A percentile compares a stretch with the other conserved stretches of the same genome.
phyloP scores from a whole-genome alignment of 2,888 invertebrate genomes.

The Rotaria socialis region DNA sequence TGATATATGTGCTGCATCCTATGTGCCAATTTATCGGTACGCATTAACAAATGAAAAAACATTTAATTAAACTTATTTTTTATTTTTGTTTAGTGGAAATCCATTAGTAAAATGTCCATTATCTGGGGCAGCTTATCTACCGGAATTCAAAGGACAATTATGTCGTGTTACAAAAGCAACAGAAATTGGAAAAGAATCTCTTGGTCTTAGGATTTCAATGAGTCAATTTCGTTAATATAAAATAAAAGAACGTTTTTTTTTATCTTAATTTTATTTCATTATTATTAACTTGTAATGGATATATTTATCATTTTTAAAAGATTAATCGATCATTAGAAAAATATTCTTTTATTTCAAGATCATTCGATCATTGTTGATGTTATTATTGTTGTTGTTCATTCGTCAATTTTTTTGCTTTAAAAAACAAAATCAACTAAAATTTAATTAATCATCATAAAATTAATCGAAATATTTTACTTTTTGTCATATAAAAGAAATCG shows the following conservation, averaged over 20 bases:
- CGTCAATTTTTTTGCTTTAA: not conserved
- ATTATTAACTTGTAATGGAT: constrained; percentile 18
- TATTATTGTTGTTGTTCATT: constrained; percentile 4
- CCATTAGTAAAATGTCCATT: constrained; percentile 86
- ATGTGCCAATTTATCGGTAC: constrained; percentile 79
- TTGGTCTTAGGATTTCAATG: constrained; percentile 44
- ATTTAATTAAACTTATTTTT: constrained; percentile 14
- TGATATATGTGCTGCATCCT: constrained; percentile 81
- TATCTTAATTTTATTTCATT: not conserved
- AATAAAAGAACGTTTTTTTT: not conserved
- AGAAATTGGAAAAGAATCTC: constrained; percentile 46
- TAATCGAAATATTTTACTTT: too few species aligned
- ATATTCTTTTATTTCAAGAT: not conserved
- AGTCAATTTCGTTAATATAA: constrained; percentile 43
- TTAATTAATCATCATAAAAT: not conserved
- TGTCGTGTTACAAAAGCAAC: constrained; percentile 65
- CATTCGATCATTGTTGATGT: not conserved
- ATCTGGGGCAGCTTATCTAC: constrained; percentile 79
- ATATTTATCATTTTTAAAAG: constrained; percentile 3
- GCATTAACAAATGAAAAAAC: not conserved
- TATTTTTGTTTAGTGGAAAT: constrained; percentile 68
- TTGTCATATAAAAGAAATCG: too few species aligned
- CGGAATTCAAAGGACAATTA: constrained; percentile 76
- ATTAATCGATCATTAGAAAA: not conserved
- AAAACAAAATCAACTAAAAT: not conserved